Percentiles rank a stretch among this genome's conserved stretches.
These are phyloP conservation scores for Bombus ignitus DNA, from an alignment of 1,140 invertebrate genomes.

Conservation along the genomic window DNA sequence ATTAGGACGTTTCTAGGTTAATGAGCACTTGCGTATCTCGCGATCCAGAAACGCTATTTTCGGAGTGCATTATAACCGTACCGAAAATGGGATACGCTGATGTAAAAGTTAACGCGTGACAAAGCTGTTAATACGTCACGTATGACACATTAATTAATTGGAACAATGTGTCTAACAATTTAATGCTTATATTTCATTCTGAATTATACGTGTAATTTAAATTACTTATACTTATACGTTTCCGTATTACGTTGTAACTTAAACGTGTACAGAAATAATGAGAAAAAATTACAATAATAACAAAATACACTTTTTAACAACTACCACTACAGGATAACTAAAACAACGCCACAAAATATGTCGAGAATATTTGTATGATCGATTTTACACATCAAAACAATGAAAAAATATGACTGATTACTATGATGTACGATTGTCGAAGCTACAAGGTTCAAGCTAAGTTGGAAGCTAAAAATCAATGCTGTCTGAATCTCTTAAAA, in stretches of 20 bases:
- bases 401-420: no score
- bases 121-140: background rate
- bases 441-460: no score
- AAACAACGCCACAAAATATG: no score
- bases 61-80: background rate
- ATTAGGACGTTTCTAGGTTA: slow-evolving; percentile 43
- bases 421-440: no score
- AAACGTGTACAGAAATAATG: background rate
- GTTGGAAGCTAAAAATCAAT: no score
- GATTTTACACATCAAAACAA: no score
- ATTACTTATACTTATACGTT: background rate
- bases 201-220: background rate
- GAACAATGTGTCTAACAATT: background rate
- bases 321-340: background rate
- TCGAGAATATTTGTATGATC: no score
- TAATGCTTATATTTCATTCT: background rate
- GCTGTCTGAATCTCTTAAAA: no score
- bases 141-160: slow-evolving; percentile 1
- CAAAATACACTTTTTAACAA: background rate
- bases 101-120: background rate
- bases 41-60: slow-evolving; percentile 3
- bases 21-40: slow-evolving; percentile 24
- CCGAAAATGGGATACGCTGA: slow-evolving; percentile 7
- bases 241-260: background rate
- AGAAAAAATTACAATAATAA: background rate